Conservation (phyloP, 2,113 vertebrate species). For the Chionodraco myersi region DNA sequence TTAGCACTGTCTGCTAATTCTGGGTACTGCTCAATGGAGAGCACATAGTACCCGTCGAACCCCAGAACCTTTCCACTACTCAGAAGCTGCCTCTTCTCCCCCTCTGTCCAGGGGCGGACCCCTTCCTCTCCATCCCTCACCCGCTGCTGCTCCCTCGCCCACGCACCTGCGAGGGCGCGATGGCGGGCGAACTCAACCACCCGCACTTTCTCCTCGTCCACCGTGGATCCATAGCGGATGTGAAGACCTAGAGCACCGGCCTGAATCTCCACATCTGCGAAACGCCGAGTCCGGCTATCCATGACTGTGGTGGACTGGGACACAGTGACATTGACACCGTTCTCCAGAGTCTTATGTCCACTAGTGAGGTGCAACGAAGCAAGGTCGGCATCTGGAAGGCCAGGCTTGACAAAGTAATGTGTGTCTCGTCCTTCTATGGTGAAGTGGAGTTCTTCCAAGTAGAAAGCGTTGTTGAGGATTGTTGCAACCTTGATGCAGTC, state of each 20-base stretch:
- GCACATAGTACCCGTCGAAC: constrained; percentile 98
- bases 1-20: constrained; percentile 97
- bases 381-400: constrained; percentile 93
- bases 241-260: constrained; percentile 92
- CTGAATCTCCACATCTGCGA: constrained; percentile 96
- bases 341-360: constrained; percentile 94
- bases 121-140: constrained; percentile 96
- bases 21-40: constrained; percentile 99
- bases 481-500: constrained; percentile 98
- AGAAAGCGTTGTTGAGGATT: constrained; percentile 96
- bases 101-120: constrained; percentile 95
- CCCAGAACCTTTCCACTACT: constrained; percentile 96
- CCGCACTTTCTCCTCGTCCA: constrained; percentile 97
- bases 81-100: constrained; percentile 96
- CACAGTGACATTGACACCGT: constrained; percentile 95
- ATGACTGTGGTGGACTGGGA: constrained; percentile 97
- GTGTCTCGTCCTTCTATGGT: constrained; percentile 95
- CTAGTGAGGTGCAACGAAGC: constrained; percentile 93
- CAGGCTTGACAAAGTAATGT: constrained; percentile 97
- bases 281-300: constrained; percentile 95
- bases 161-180: constrained; percentile 91
- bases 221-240: constrained; percentile 95
- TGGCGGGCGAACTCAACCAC: constrained; percentile 95
- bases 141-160: constrained; percentile 94
- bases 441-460: constrained; percentile 97